Evolutionary conservation across 2,797 vertebrate species (phyloP), one percentile per base, ranked within the genome.

Genomic region (Cottoperca gobio): DNA sequence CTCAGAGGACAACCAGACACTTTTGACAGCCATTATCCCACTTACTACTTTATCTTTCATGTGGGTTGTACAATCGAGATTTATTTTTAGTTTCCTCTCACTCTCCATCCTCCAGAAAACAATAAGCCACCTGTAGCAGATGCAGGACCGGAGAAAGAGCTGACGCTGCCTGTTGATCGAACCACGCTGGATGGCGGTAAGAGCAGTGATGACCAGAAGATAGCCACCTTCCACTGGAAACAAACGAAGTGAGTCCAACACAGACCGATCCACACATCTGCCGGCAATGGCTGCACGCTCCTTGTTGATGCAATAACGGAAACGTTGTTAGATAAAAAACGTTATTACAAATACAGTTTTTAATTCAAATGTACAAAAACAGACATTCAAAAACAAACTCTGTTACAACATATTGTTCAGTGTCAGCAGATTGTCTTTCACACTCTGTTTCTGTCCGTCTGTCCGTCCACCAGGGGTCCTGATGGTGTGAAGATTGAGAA

Each of bases 71-170:
- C 1, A 21, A 8, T 17, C 1, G 8, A 45, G n/a, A 4, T 37
- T 17, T 42, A 10, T 42, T 17, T 31, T 58, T 58, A 16, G 5
- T 33, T 49, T 48, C 11, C 12, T 48, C 2, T 58, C 8, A 8
- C n/a, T 16, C 40, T 58, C 23, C 17, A 46, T 45, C 33, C 48
- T 6, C 35, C 88, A 99, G 98, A 99, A 91, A 99, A 99, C 93
- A 99, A 99, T 82, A 98, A 99, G 69, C 94, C 98, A 1, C 98
- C 98, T 2, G 91, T 93, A 68, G 97, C 98, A 4, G 95, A 99
- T 55, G 97, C 98, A 24, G 98, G 98, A 54, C 98, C 98, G 23
- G 97, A 99, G 90, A 99, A 99, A 79, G 98, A 99, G 86, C 92
- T 99, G 86, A 99, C 96, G 8, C 95, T 99, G 70, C 98, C 98